Evolutionary conservation across 2,797 vertebrate genomes (phyloP).

Genomic region (Pogonophryne albipinna): DNA sequence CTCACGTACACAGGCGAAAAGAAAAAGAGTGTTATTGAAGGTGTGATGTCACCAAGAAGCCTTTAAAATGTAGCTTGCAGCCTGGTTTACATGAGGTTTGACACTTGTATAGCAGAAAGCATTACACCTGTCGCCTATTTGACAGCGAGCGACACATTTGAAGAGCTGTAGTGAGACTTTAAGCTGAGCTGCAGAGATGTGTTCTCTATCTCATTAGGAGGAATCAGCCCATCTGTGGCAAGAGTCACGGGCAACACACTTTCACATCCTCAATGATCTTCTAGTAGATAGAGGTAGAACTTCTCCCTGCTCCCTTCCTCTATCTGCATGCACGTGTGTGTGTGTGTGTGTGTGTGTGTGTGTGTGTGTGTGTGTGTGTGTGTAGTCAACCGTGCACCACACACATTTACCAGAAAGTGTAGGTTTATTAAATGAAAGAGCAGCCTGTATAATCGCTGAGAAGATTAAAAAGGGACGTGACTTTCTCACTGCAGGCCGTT

Average conservation of each 20-base stretch:
- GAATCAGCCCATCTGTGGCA: constrained; percentile 81
- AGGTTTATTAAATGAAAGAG: constrained; percentile 11
- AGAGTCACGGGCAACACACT: constrained; percentile 73
- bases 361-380: not conserved
- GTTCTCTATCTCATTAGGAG: constrained; percentile 77
- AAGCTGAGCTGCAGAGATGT: constrained; percentile 64
- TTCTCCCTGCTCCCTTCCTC: constrained; percentile 63
- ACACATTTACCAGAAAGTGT: constrained; percentile 6
- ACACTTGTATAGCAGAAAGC: constrained; percentile 17
- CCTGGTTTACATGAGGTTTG: not conserved
- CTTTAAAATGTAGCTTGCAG: not conserved
- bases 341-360: not conserved
- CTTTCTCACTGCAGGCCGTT: constrained; percentile 25
- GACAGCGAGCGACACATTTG: constrained; percentile 50
- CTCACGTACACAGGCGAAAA: constrained; percentile 5
- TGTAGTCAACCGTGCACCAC: constrained; percentile 10
- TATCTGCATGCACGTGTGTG: constrained; percentile 36
- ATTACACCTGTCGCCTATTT: constrained; percentile 25
- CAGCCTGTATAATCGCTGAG: not conserved
- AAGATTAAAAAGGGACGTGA: not conserved
- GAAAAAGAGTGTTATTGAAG: not conserved
- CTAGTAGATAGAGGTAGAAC: constrained; percentile 44
- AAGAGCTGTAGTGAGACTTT: constrained; percentile 59
- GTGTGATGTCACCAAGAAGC: not conserved
- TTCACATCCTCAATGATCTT: constrained; percentile 77